Conservation (phyloP, 1,140 invertebrate species). For the Cephus cinctus region DNA sequence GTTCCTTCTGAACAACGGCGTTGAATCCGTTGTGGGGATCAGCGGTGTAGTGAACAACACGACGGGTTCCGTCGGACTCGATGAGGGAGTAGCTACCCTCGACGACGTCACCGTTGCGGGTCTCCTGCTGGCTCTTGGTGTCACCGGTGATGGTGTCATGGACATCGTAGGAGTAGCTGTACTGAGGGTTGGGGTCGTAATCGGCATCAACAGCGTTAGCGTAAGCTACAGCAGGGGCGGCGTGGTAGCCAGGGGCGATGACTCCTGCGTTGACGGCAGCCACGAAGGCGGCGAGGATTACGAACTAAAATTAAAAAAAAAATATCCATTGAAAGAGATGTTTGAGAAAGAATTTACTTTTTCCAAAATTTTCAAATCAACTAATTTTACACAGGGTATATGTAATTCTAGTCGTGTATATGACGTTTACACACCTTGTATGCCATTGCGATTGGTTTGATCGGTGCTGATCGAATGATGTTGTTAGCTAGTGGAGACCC, state of each 20-base stretch:
- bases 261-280: slow-evolving; percentile 3
- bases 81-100: slow-evolving; percentile 55
- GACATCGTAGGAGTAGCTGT: slow-evolving; percentile 59
- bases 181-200: slow-evolving; percentile 53
- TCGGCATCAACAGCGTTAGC: slow-evolving; percentile 14
- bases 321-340: too few species aligned
- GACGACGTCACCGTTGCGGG: slow-evolving; percentile 54
- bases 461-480: slow-evolving; percentile 15
- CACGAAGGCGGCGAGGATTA: not conserved
- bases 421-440: slow-evolving; percentile 18
- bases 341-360: too few species aligned
- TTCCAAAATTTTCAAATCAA: not conserved
- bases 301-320: slow-evolving; percentile 20
- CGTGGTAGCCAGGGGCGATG: slow-evolving; percentile 8
- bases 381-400: slow-evolving; percentile 3
- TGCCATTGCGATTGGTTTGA: slow-evolving; percentile 24
- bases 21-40: slow-evolving; percentile 35
- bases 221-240: slow-evolving; percentile 5
- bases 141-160: slow-evolving; percentile 62
- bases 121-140: slow-evolving; percentile 61
- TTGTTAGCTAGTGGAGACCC: slow-evolving; percentile 4
- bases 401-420: too few species aligned
- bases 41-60: slow-evolving; percentile 32
- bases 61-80: slow-evolving; percentile 30
- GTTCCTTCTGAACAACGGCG: slow-evolving; percentile 31